Base-by-base conservation (phyloP, 1,140 invertebrate genomes). In the Eumaeus atala region DNA sequence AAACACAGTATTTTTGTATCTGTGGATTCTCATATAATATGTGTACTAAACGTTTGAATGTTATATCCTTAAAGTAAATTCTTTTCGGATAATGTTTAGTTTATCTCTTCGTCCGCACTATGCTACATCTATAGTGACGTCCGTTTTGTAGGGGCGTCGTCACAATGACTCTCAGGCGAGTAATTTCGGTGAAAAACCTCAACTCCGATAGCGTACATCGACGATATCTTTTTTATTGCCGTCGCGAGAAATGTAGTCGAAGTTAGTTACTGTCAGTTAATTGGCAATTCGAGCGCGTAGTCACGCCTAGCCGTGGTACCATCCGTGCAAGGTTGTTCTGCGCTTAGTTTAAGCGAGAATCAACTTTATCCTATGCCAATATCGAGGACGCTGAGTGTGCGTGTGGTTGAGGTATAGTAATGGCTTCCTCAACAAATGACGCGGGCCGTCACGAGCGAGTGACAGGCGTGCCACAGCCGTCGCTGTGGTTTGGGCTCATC, bases 221-320 rank as follows among this genome's bases (percentile, higher is more conserved):
- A 63, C 59, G 49, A 64, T 64, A 61, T 59, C 54, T 69, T 67
- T 70, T 67, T 70, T 70, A 59, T 62, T 58, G 59, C 64, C 64
- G 57, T 59, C 62, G 53, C 64, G 63, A 70, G 70, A 72, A 70
- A 74, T 74, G 67, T 65, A 61, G 49, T 62, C 67, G 69, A 59
- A 70, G 67, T 72, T 70, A 70, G 65, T 73, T 72, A 72, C 74
- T 76, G 71, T 67, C 59, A 64, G 59, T 72, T 76, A 76, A 74
- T 76, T 76, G 74, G 74, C 72, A 70, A 74, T 74, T 77, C 74
- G 69, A 72, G 71, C 69, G 67, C 59, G 55, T 34, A 72, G 74
- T 76, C 74, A 76, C 74, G 73, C 67, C 63, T 63, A 49, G 58
- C 48, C 50, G 59, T 59, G 54, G 55, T 40, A 17, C 17, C 18